Conservation (phyloP, 2,888 invertebrate species). For the Cataglyphis albicans region DNA sequence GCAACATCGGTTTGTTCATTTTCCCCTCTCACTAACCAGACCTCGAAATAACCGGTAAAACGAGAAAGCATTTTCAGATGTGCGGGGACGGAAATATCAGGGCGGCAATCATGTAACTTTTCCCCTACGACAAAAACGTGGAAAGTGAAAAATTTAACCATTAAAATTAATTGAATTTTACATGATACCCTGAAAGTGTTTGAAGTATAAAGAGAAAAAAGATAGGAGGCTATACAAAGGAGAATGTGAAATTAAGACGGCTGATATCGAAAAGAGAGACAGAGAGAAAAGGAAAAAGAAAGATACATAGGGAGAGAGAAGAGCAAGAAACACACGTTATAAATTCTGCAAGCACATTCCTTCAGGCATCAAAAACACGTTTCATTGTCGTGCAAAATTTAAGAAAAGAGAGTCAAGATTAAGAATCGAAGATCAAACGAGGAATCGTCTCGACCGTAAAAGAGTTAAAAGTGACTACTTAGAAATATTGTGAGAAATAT, state of each 20-base stretch:
- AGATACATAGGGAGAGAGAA: neutral
- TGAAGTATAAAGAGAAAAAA: neutral
- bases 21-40: neutral
- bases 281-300: neutral
- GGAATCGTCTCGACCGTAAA: neutral
- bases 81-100: neutral
- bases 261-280: neutral
- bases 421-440: neutral
- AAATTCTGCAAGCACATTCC: neutral
- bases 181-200: neutral
- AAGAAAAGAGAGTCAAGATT: neutral
- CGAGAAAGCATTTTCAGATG: neutral
- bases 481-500: neutral
- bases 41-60: conserved; percentile 13
- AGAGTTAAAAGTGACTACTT: conserved; percentile 13
- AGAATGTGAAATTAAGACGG: neutral
- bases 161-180: too few species aligned
- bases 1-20: neutral
- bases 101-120: too few species aligned
- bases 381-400: neutral
- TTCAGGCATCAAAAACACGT: neutral
- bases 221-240: neutral
- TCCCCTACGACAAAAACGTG: too few species aligned
- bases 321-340: neutral
- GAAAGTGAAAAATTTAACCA: too few species aligned